Conservation (phyloP, 2,888 invertebrate genomes). For the Strigamia maritima region DNA sequence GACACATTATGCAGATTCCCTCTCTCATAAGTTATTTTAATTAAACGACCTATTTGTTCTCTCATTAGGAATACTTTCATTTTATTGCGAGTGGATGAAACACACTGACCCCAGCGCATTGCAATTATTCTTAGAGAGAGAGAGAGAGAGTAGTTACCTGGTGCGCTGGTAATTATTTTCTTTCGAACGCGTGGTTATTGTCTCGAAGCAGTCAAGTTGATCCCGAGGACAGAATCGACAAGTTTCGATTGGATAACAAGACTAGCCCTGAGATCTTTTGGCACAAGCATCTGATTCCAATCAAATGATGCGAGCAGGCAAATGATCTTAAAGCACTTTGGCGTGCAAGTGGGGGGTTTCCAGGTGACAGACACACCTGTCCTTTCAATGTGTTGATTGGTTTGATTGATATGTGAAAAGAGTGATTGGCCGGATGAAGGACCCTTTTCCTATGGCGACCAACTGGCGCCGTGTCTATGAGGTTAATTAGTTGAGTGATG, state of each 20-base stretch:
- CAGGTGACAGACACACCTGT: slow-evolving; percentile 4
- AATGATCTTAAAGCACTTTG: background rate
- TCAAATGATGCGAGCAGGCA: slow-evolving; percentile 10
- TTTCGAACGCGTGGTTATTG: background rate
- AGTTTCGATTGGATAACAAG: background rate
- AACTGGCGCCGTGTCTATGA: slow-evolving; percentile 1
- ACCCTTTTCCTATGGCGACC: background rate
- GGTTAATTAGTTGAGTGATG: slow-evolving; percentile 15
- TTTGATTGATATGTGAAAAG: slow-evolving; percentile 10
- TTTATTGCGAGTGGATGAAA: background rate
- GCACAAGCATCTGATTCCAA: background rate
- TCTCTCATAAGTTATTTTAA: background rate
- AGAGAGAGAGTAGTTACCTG: background rate
- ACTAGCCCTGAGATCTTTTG: background rate
- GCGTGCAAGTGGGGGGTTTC: background rate
- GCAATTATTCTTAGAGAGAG: background rate
- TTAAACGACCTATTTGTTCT: slow-evolving; percentile 10
- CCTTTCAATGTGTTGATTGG: background rate
- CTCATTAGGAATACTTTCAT: background rate
- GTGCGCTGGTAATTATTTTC: background rate
- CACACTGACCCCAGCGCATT: background rate
- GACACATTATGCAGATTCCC: background rate
- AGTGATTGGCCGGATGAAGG: background rate
- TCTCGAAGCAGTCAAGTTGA: background rate
- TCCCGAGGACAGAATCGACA: slow-evolving; percentile 4